Base-by-base conservation (phyloP, 2,797 vertebrate species). In the Phaenicophaeus curvirostris region DNA sequence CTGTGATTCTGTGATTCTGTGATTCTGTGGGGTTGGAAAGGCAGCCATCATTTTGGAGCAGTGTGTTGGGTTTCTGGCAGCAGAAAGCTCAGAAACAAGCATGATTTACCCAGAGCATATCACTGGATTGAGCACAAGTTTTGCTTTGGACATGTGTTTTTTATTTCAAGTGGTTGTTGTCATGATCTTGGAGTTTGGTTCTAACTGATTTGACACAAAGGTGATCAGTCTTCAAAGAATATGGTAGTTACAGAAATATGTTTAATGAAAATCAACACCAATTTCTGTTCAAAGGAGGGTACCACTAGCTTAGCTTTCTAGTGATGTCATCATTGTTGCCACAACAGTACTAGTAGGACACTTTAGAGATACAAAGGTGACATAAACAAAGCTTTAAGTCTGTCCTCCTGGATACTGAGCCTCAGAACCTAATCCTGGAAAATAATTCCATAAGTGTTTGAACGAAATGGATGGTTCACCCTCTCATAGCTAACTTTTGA, bases 401-500 rank as follows among this genome's bases (percentile, higher is more conserved):
- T 68, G 0, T 72, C 82, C 50, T 37, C 6, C 2, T 2, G 13
- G 24, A 19, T 16, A 9, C 17, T 41, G 44, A 77, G 31, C 46
- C 30, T 85, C 58, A 35, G 35, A 59, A 87, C 15, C 39, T 58
- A 41, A 62, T 51, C 62, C 15, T 57, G 54, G 20, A 63, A 88
- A 88, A 51, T 30, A 82, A 54, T 59, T 57, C n/a, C 28, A 4
- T 10, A 0, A 11, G 21, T 59, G 42, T n/a, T 78, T 79, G 42
- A 85, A 33, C 18, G 33, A 54, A 62, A 42, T 77, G n/a, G 51
- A 35, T 57, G 50, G 25, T 51, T 95, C 74, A 66, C 14, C 72
- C 86, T 31, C 63, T 86, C 27, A 3, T 4, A 53, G 57, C n/a
- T 76, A 95, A 95, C 71, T 95, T 96, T 62, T 91, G 85, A 94